These are phyloP conservation scores for Muscina levida DNA, from an alignment of 2,888 invertebrate genomes.

Conservation along the genomic window DNA sequence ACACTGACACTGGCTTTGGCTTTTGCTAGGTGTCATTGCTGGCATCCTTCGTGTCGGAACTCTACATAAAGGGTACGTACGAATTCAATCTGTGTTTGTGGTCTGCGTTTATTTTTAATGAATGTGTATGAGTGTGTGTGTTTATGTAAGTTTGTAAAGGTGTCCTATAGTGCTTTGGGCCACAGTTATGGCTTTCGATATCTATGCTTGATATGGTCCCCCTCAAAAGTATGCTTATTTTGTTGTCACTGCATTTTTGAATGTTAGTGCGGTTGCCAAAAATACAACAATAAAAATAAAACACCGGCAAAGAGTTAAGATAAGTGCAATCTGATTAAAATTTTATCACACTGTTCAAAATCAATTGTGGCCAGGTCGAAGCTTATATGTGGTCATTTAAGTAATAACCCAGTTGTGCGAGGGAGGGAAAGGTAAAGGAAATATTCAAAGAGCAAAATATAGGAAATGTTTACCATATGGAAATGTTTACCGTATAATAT, in stretches of 20 bases:
- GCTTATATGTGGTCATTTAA: too few relatives aligned
- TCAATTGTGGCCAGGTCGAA: slow-evolving; percentile 20
- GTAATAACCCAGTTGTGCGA: too few relatives aligned
- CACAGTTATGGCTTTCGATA: neutral
- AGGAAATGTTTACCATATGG: too few relatives aligned
- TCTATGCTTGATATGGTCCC: neutral
- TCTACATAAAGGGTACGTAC: neutral
- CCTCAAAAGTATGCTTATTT: neutral
- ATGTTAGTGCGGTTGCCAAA: slow-evolving; percentile 3
- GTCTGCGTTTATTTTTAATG: neutral
- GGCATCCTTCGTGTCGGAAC: neutral
- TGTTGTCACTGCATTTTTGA: neutral
- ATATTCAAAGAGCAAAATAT: too few relatives aligned
- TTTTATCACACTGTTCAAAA: slow-evolving; percentile 29
- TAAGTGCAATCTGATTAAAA: slow-evolving; percentile 33
- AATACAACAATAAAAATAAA: too few relatives aligned
- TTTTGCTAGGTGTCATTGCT: neutral
- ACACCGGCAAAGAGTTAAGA: slow-evolving; percentile 2
- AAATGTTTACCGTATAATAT: too few relatives aligned
- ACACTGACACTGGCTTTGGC: too few relatives aligned
- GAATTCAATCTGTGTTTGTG: neutral
- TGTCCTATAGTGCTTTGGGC: too few relatives aligned
- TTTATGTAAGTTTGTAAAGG: neutral
- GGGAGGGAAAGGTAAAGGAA: too few relatives aligned
- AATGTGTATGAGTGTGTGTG: neutral